Evolutionary conservation across 2,113 vertebrate species (phyloP), one percentile per base, ranked within the genome.

Genomic region (Epinephelus moara): DNA sequence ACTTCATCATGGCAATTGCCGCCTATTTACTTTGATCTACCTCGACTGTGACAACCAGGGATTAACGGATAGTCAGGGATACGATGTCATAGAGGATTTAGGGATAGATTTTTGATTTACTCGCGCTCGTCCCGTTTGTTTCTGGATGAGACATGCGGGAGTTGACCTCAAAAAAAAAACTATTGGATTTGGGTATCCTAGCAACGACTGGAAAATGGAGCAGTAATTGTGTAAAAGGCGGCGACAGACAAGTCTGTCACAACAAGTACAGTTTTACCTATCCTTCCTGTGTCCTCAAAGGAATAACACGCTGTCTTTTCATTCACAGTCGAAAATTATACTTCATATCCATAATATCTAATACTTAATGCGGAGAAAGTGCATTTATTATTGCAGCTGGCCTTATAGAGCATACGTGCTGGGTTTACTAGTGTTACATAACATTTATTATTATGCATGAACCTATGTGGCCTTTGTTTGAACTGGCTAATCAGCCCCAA

Each of bases 111-210:
- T 91, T 91, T 91, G 77, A 89, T 90, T 90, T 79, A 85, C 60
- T 64, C 30, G 53, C 37, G 42, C 42, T 45, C 42, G 1, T 89
- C 84, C 76, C 60, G 52, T 89, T 89, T 91, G 85, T 91, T 90
- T 92, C 85, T 75, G 75, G 80, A 82, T 80, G 62, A 90, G 63
- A 87, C 79, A n/a, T 56, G 77, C 47, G 0, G 76, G 82, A 70
- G 80, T 71, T 92, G 89, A 93, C 91, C 88, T 92, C 66, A 0
- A 80, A 87, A 78, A 87, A 78, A 66, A 64, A 88, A 75, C 49
- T 70, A 85, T 73, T 83, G 81, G 85, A 85, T 90, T 87, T 89
- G 72, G 78, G 90, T 91, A 86, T 92, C 90, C 87, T 87, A 90
- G 89, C 91, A 90, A 90, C 84, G 30, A 6, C 67, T 72, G 45